phyloP scores from a whole-genome alignment of 1,140 invertebrate species.

The Drosophila baimaii region DNA sequence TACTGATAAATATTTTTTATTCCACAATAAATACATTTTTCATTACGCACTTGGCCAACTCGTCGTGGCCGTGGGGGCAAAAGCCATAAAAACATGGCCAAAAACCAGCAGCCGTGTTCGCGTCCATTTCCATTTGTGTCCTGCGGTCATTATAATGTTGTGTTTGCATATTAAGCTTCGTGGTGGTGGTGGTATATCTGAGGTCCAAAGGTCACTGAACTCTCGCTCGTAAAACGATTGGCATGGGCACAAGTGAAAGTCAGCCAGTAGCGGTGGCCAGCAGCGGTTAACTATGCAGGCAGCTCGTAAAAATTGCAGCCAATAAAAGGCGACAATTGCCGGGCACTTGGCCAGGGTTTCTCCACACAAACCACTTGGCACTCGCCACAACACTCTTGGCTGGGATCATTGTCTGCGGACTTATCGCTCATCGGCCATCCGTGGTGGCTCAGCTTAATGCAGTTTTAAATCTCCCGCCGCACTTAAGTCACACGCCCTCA shows the following conservation, averaged over 20 bases:
- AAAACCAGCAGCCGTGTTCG: constrained; percentile 37
- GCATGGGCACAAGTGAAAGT: constrained; percentile 63
- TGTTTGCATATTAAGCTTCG: constrained; percentile 68
- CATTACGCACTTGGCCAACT: constrained; percentile 69
- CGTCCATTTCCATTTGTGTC: constrained; percentile 68
- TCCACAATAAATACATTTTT: constrained; percentile 73
- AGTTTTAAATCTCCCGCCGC: constrained; percentile 53
- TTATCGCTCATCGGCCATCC: constrained; percentile 53
- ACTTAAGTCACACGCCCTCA: constrained; percentile 48
- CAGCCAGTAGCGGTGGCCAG: constrained; percentile 29
- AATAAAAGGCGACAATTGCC: constrained; percentile 71
- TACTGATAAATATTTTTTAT: constrained; percentile 82
- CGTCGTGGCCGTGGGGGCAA: constrained; percentile 58
- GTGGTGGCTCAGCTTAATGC: constrained; percentile 47
- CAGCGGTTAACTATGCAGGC: constrained; percentile 64
- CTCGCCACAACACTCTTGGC: constrained; percentile 19
- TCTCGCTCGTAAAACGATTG: constrained; percentile 71
- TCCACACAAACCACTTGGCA: constrained; percentile 28
- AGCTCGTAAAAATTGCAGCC: constrained; percentile 71
- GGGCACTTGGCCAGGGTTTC: constrained; percentile 14
- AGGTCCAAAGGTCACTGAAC: constrained; percentile 58
- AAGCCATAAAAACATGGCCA: constrained; percentile 68
- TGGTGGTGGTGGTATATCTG: neutral
- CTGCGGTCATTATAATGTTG: constrained; percentile 75
- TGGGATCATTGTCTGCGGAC: constrained; percentile 21